Evolutionary conservation across 2,797 vertebrate species (phyloP), one percentile per base, ranked within the genome.

Genomic region (Caiman crocodilus): DNA sequence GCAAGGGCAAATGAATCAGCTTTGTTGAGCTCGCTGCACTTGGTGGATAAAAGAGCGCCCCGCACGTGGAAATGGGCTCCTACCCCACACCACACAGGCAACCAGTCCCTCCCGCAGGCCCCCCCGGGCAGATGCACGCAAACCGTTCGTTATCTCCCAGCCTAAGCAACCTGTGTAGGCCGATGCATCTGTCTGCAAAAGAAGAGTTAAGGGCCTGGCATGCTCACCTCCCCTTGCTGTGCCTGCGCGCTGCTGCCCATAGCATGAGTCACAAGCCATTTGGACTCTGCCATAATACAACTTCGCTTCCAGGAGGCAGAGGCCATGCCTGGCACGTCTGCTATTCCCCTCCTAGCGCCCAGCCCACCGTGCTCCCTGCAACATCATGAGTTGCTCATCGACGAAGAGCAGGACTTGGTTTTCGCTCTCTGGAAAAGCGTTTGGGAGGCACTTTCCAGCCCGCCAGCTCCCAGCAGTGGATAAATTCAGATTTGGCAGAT

Each of bases 401-500:
- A 88, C 82, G 65, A 75, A 18, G 73, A 78, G 17, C 35, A 71
- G 83, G 69, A 84, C 32, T 90, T 75, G 61, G 71, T 76, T 76
- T 18, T 50, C 58, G 71, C 65, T 64, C 74, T 89, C 59, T 20
- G 1, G 90, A 94, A 88, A 81, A 85, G 87, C 60, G 82, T 94
- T 95, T 88, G 90, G 2, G 56, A 74, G 71, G 77, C 81, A 77
- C 95, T 92, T 89, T 26, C 42, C 83, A 90, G 75, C 88, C 89
- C 3, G 11, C 77, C 84, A 87, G 28, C 82, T 95, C 81, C 83
- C 94, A 89, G 91, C 85, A 75, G 95, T 80, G 63, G 95, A 88
- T 92, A 77, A 89, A 94, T 87, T 86, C 85, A 87, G 88, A 65
- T 42, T 16, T 87, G 76, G 67, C 10, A 21, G 79, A 58, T 2